A percentile compares a stretch with the other conserved stretches of the same genome.
These are phyloP conservation scores for Oscheius onirici DNA, from an alignment of 2,888 invertebrate species.

Conservation along the genomic window DNA sequence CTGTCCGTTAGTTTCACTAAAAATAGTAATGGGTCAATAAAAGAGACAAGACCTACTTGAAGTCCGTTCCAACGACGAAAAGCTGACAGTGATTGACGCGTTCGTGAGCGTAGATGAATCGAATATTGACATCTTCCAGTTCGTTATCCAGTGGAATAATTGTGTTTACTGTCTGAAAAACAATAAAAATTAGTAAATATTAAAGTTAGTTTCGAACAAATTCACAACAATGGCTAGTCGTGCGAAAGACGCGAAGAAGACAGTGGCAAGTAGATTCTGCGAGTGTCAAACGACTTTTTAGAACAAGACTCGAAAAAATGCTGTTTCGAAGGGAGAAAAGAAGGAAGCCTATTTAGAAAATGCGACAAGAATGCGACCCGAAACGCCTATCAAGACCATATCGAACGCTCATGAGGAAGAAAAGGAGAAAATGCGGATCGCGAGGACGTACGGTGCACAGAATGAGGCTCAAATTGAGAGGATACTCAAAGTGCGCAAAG, in stretches of 20 bases:
- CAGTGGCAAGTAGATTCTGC: background rate
- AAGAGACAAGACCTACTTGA: conserved; percentile 6
- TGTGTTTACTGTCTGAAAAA: conserved; percentile 43
- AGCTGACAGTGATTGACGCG: conserved; percentile 37
- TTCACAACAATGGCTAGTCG: background rate
- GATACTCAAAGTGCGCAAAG: background rate
- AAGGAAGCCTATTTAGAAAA: background rate
- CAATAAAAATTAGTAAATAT: background rate
- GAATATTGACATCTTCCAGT: background rate
- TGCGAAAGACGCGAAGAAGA: background rate
- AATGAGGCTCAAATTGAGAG: too few species aligned
- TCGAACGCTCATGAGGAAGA: background rate
- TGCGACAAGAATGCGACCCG: background rate
- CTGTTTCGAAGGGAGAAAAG: background rate
- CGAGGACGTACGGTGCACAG: too few species aligned
- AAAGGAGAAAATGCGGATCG: background rate
- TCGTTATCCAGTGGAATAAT: conserved; percentile 37
- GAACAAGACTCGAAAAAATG: too few species aligned
- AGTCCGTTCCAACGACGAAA: conserved; percentile 10
- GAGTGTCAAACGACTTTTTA: too few species aligned
- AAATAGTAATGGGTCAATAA: conserved; percentile 25
- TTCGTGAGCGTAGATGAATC: conserved; percentile 25
- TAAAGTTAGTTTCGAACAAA: too few species aligned
- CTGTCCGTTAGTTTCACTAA: conserved; percentile 30
- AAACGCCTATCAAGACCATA: background rate